phyloP scores from a whole-genome alignment of 2,113 vertebrate genomes.

The Leuciscus idus region DNA sequence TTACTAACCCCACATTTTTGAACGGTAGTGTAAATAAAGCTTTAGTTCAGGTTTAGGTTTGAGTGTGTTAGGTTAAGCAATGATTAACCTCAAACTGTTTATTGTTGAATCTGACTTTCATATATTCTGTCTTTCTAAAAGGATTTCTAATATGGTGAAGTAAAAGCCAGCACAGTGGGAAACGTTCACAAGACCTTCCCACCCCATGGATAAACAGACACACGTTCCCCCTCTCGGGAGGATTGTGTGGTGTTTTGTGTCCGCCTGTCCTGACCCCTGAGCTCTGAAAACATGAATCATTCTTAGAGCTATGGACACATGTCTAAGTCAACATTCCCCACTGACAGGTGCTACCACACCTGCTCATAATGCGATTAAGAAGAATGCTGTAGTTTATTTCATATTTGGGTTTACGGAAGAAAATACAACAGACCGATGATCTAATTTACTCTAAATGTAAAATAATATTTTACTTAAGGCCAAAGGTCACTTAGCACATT shows the following conservation, averaged over 20 bases:
- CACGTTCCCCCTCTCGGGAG: constrained; percentile 13
- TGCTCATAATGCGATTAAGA: constrained; percentile 12
- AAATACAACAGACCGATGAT: neutral
- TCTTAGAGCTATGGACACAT: neutral
- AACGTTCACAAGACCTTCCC: constrained; percentile 34
- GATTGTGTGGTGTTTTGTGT: constrained; percentile 42
- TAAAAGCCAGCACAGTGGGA: constrained; percentile 10
- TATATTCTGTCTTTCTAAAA: neutral
- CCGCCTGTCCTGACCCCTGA: constrained; percentile 16
- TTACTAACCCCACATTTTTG: neutral
- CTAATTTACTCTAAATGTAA: constrained; percentile 14
- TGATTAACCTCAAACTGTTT: neutral
- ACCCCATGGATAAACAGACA: constrained; percentile 32
- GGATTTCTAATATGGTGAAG: neutral
- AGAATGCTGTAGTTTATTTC: neutral
- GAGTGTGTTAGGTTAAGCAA: neutral
- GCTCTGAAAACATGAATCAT: constrained; percentile 18
- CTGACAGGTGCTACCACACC: constrained; percentile 42
- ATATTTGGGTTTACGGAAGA: neutral
- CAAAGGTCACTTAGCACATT: constrained; percentile 8
- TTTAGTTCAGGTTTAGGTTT: neutral
- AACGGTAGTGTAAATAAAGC: neutral
- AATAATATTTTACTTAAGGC: constrained; percentile 8
- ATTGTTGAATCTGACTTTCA: neutral
- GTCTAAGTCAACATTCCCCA: constrained; percentile 41